These are phyloP conservation scores for Ruditapes philippinarum DNA, from an alignment of 1,140 invertebrate species.

Conservation along the genomic window DNA sequence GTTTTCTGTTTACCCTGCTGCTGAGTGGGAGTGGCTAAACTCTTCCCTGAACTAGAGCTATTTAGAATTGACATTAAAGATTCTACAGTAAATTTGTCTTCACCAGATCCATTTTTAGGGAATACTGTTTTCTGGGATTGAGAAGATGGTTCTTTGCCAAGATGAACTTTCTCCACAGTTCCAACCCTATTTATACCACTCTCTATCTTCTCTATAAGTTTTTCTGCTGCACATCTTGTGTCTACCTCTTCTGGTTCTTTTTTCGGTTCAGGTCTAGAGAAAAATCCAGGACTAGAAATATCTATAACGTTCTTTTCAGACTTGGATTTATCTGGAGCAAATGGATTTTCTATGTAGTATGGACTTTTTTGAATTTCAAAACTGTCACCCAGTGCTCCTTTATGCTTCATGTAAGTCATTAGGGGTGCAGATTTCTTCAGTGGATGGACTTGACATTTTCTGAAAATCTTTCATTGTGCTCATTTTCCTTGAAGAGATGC, in stretches of 20 bases:
- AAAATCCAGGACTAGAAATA: constrained; percentile 20
- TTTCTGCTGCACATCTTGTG: constrained; percentile 24
- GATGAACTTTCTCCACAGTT: neutral
- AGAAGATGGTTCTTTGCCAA: neutral
- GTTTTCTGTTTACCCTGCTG: neutral
- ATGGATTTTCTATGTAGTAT: constrained; percentile 37
- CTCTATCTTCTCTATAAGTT: constrained; percentile 31
- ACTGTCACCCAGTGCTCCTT: neutral
- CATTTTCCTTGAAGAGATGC: neutral
- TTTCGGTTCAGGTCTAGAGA: neutral
- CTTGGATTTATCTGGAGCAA: neutral
- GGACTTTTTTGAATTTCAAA: constrained; percentile 49
- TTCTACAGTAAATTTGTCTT: neutral
- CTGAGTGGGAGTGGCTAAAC: neutral
- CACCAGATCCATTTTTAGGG: neutral
- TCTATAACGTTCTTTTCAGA: neutral
- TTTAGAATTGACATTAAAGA: constrained; percentile 3
- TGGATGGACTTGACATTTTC: constrained; percentile 58
- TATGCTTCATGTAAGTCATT: constrained; percentile 39
- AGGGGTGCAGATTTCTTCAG: constrained; percentile 19
- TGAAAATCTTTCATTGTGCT: neutral
- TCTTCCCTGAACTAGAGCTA: neutral
- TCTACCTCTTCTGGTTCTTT: neutral
- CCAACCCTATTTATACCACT: constrained; percentile 29
- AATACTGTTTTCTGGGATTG: neutral